Base-by-base conservation (phyloP, 1,140 invertebrate genomes). In the Neodiprion pinetum region DNA sequence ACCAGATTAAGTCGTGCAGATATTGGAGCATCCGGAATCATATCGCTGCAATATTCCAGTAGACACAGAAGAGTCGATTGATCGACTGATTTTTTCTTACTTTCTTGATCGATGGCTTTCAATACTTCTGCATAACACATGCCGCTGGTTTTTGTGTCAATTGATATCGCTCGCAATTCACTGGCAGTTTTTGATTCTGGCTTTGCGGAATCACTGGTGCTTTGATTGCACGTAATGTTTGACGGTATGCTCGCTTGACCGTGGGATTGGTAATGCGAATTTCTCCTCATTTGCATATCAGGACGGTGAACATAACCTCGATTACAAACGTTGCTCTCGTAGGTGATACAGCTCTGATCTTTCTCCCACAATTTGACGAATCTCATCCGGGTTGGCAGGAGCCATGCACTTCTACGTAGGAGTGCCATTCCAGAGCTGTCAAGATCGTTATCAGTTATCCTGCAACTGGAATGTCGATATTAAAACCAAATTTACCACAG, bases 31-130 rank as follows among this genome's bases (percentile, higher is more conserved):
- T 77, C 9, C 0, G 71, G 21, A 11, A 81, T 21, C 5, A 69
- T 8, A 17, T 78, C 66, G 17, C 78, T 77, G 40, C 82, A 83
- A 11, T 71, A 80, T 7, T 72, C 48, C 4, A 83, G 75, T 12
- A 83, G 53, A 61, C 53, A 9, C 53, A 61, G 53, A 61, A 17
- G 11, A 17, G n/a, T 14, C 11, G 53, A 17, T 8, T 61, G 11
- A 9, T 61, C 53, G 5, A 14, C 53, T 9, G 9, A 17, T 17
- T 7, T 9, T 9, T 61, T 12, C 53, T 61, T 17, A 14, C n/a
- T 61, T 61, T 61, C 53, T 61, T 40, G 28, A 40, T 40, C 53
- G 53, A 61, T 9, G 9, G n/a, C n/a, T 17, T 17, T 0, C n/a
- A 14, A 14, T 17, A 61, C 4, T 12, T 61, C 53, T 61, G 53